Percentiles rank a stretch among this genome's conserved stretches.
Evolutionary conservation across 1,140 invertebrate genomes (phyloP).

Genomic region (Drosophila ambigua): DNA sequence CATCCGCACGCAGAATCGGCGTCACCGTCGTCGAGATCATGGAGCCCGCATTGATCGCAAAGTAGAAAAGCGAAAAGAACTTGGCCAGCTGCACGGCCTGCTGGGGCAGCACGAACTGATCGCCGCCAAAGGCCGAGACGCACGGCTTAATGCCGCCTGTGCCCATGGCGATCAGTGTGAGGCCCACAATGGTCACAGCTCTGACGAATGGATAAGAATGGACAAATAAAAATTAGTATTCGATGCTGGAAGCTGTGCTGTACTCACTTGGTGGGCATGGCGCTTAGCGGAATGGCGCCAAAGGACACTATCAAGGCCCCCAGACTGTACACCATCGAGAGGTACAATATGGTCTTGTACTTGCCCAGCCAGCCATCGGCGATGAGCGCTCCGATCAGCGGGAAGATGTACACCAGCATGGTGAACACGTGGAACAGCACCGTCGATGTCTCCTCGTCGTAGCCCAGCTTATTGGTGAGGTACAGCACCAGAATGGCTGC

Average conservation of each 20-base stretch:
- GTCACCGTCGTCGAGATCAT: slow-evolving; percentile 95
- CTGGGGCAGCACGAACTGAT: slow-evolving; percentile 92
- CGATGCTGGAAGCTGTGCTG: not conserved
- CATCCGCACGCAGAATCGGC: slow-evolving; percentile 92
- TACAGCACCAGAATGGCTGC: slow-evolving; percentile 92
- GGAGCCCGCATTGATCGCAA: slow-evolving; percentile 96
- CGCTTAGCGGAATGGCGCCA: slow-evolving; percentile 86
- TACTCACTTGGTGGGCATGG: slow-evolving; percentile 87
- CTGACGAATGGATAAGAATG: slow-evolving; percentile 45
- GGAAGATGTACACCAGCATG: slow-evolving; percentile 92
- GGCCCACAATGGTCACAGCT: slow-evolving; percentile 91
- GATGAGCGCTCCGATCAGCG: slow-evolving; percentile 92
- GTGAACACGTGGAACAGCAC: slow-evolving; percentile 92
- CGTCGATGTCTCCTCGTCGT: slow-evolving; percentile 88
- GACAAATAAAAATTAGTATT: not conserved
- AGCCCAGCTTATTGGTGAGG: slow-evolving; percentile 88
- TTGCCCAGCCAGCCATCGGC: slow-evolving; percentile 93
- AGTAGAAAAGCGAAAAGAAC: slow-evolving; percentile 98
- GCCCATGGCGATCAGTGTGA: slow-evolving; percentile 92
- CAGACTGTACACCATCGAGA: slow-evolving; percentile 93
- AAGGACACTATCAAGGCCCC: slow-evolving; percentile 93
- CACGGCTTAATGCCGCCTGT: slow-evolving; percentile 99
- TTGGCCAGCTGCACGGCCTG: slow-evolving; percentile 90
- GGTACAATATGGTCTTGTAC: slow-evolving; percentile 93
- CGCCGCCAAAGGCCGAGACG: slow-evolving; percentile 98